These are phyloP conservation scores for Laothoe populi DNA, from an alignment of 2,888 invertebrate genomes.

Conservation along the genomic window DNA sequence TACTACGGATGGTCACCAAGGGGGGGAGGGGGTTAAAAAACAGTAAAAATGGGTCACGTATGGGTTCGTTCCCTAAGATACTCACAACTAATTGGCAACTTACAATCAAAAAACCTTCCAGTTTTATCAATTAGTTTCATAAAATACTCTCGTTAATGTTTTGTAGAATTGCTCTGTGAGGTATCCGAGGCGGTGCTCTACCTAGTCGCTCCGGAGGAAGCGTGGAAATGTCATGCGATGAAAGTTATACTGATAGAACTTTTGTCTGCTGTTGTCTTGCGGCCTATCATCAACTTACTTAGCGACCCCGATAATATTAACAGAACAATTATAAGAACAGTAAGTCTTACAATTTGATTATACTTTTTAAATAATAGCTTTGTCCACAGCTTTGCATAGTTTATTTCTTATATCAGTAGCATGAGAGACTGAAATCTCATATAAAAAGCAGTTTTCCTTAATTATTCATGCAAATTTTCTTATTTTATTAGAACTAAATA, in stretches of 20 bases:
- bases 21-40: too few relatives aligned
- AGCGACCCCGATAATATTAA: constrained; percentile 97
- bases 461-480: too few relatives aligned
- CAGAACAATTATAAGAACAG: constrained; percentile 94
- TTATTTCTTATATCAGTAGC: too few relatives aligned
- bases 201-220: constrained; percentile 92
- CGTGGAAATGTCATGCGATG: constrained; percentile 93
- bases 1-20: too few relatives aligned
- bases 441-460: too few relatives aligned
- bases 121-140: background rate
- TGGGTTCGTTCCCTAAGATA: too few relatives aligned
- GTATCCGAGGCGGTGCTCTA: constrained; percentile 93
- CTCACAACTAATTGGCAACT: too few relatives aligned
- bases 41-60: too few relatives aligned
- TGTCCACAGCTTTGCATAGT: too few relatives aligned
- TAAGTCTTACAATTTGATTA: constrained; percentile 77
- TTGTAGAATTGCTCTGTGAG: constrained; percentile 91
- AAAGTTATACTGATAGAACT: constrained; percentile 90
- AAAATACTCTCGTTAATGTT: background rate
- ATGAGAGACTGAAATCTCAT: too few relatives aligned
- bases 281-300: constrained; percentile 88
- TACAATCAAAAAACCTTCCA: background rate
- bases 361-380: background rate
- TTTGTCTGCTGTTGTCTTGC: constrained; percentile 89
- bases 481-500: too few relatives aligned